Conservation (phyloP, 2,888 invertebrate species). For the Pinctada fucata region DNA sequence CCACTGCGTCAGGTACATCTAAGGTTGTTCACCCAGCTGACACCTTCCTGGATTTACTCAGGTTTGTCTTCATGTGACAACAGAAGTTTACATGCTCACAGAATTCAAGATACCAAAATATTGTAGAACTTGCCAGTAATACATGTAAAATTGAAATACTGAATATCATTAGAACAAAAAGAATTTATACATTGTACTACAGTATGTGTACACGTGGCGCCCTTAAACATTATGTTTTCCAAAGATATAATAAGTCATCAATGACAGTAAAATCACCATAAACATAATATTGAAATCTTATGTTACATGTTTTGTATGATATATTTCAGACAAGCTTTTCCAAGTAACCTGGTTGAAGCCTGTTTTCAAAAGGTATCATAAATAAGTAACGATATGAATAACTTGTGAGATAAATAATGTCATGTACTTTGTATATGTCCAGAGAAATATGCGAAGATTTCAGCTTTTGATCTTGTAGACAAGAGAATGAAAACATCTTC, state of each 20-base stretch:
- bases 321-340: slow-evolving; percentile 62
- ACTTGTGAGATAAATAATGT: no score
- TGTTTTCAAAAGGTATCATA: slow-evolving; percentile 53
- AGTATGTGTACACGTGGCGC: no score
- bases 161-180: background rate
- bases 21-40: slow-evolving; percentile 49
- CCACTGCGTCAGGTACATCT: slow-evolving; percentile 19
- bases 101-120: background rate
- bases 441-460: no score
- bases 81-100: background rate
- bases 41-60: slow-evolving; percentile 53
- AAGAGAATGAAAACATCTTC: no score
- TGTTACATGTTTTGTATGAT: background rate
- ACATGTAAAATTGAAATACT: background rate
- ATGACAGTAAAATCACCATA: no score
- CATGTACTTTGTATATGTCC: no score
- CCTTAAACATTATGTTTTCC: no score
- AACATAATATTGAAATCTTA: no score
- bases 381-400: no score
- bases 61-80: slow-evolving; percentile 34
- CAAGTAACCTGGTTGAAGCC: slow-evolving; percentile 57
- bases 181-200: background rate
- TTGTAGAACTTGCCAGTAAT: background rate
- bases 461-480: no score
- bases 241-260: no score